Percentiles rank a stretch among this genome's conserved stretches.
Evolutionary conservation across 2,797 vertebrate genomes (phyloP).

Genomic region (Myotis findleyi): DNA sequence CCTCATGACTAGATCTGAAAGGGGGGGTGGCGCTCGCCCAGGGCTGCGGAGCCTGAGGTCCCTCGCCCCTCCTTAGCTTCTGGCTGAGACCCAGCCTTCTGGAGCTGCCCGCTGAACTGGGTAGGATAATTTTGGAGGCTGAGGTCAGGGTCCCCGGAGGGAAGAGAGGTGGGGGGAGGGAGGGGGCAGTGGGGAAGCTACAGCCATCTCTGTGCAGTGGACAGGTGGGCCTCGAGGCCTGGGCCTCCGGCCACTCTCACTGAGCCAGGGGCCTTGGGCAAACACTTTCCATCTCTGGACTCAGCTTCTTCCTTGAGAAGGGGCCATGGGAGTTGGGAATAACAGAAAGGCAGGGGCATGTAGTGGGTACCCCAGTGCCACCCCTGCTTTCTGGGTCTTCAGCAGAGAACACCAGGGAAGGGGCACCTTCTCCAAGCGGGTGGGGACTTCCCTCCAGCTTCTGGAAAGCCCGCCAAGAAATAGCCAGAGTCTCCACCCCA

Average conservation of each 20-base stretch:
- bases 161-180: not conserved
- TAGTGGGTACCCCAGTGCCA: not conserved
- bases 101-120: not conserved
- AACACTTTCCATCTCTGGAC: too few relatives aligned
- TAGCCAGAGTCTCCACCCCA: not conserved
- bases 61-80: not conserved
- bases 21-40: too few relatives aligned
- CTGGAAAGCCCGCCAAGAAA: not conserved
- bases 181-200: not conserved
- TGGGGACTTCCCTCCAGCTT: not conserved
- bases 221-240: not conserved
- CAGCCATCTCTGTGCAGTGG: not conserved
- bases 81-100: not conserved
- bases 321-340: rapidly evolving
- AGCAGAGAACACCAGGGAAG: not conserved
- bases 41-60: not conserved
- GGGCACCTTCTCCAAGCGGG: rapidly evolving
- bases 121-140: constrained; percentile 65
- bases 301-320: not conserved
- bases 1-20: not conserved
- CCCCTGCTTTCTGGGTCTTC: not conserved
- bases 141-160: constrained; percentile 57
- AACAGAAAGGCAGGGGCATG: rapidly evolving
- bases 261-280: not conserved
- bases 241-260: not conserved